phyloP scores from a whole-genome alignment of 2,797 vertebrate species.

The Cephalopachus bancanus region DNA sequence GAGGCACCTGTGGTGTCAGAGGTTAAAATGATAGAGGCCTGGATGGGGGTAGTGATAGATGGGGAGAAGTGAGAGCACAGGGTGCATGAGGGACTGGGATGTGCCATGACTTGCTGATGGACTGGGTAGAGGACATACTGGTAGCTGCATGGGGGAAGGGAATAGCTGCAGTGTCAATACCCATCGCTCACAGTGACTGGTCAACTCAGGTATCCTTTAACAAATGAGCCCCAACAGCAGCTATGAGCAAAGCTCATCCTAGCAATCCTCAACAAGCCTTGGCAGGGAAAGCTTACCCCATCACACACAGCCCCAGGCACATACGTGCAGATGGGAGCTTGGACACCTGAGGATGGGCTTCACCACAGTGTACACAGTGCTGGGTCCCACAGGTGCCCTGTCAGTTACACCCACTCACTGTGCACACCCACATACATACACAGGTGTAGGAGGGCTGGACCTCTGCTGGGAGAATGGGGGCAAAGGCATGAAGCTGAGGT shows the following conservation, averaged over 20 bases:
- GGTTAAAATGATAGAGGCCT: background rate
- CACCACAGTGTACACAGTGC: accelerated
- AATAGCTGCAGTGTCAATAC: background rate
- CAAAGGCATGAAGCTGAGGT: background rate
- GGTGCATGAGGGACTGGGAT: background rate
- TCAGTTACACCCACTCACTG: background rate
- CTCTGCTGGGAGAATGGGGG: background rate
- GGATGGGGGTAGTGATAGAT: background rate
- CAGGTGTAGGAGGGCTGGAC: background rate
- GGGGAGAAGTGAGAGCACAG: background rate
- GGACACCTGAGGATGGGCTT: no score
- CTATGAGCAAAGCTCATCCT: no score
- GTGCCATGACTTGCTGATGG: background rate
- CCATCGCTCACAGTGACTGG: background rate
- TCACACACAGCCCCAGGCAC: background rate
- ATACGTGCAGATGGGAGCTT: background rate
- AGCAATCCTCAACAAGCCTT: background rate
- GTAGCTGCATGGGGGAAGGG: no score
- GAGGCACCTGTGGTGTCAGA: background rate
- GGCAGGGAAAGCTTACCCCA: background rate
- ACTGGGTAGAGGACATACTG: no score
- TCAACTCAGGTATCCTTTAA: background rate
- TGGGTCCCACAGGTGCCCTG: background rate
- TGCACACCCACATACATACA: background rate
- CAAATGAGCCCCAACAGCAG: background rate